Base-by-base conservation (phyloP, 2,888 invertebrate genomes). In the Bellardia pandia region DNA sequence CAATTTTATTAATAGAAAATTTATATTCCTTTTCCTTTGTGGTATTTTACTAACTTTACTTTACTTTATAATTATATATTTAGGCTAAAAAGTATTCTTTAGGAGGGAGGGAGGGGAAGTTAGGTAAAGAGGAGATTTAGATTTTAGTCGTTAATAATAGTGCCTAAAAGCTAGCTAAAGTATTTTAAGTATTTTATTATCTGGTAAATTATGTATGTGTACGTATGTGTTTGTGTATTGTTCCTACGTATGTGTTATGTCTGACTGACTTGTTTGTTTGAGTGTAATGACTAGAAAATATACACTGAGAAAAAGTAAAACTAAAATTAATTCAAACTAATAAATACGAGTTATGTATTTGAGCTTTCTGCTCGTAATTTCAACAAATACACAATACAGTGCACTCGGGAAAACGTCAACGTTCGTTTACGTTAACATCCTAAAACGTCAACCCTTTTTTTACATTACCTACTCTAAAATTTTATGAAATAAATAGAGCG, bases 151-250 rank as follows among this genome's bases (percentile, higher is more conserved):
- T 48, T 45, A 23, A 30, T n/a, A 64, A 40, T 64, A 74, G 80
- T 79, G 82, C 53, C 81, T 78, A 82, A 82, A 78, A 77, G 81
- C 82, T 82, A 86, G 60, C 42, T 82, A 82, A 86, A 86, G 81
- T 82, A 82, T 53, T 77, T 56, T 33, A 62, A n/a, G 8, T 51
- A 62, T 14, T 58, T 30, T 45, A 45, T 45, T 11, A 4, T 45
- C 4, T 53, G 37, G 13, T 71, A 23, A 68, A 51, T 14, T 40
- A 14, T 53, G 60, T n/a, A 16, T 48, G 45, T 68, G 14, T 37
- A n/a, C n/a, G n/a, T n/a, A n/a, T 42, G 69, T 77, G 13, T 23
- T 23, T 30, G 30, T 58, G 11, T 64, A 23, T 30, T 23, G 11
- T 23, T 58, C 14, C 11, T 69, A 42, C 48, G 56, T 56, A 58